These are phyloP conservation scores for Serranus cabrilla DNA, from an alignment of 2,797 vertebrate genomes.

Conservation along the genomic window DNA sequence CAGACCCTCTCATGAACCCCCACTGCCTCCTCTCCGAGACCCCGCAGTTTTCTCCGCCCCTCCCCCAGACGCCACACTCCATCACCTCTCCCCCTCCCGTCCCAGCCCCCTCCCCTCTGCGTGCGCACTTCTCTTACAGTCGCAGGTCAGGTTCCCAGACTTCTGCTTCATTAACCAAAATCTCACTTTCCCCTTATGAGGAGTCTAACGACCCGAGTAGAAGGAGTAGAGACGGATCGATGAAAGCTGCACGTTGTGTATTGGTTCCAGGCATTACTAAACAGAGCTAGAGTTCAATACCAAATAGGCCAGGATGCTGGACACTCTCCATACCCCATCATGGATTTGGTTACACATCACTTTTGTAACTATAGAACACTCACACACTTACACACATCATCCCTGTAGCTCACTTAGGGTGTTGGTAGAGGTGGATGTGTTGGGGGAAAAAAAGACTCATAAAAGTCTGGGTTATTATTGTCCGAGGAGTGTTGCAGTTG, in stretches of 20 bases:
- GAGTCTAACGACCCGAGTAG: neutral
- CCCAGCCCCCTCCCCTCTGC: slow-evolving; percentile 18
- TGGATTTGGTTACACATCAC: slow-evolving; percentile 62
- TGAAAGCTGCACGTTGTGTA: slow-evolving; percentile 5
- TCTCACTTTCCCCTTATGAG: slow-evolving; percentile 11
- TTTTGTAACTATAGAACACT: slow-evolving; percentile 52
- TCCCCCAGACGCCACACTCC: slow-evolving; percentile 68
- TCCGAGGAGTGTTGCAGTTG: slow-evolving; percentile 30
- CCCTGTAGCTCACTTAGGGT: slow-evolving; percentile 14
- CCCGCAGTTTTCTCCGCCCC: slow-evolving; percentile 69
- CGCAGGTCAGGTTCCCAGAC: slow-evolving; percentile 60
- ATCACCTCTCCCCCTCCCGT: slow-evolving; percentile 44
- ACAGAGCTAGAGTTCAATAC: slow-evolving; percentile 31
- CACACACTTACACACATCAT: slow-evolving; percentile 3
- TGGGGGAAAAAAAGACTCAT: slow-evolving; percentile 51
- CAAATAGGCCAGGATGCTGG: slow-evolving; percentile 52
- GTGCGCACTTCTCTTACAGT: slow-evolving; percentile 57
- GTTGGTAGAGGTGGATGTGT: slow-evolving; percentile 25
- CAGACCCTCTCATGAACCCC: slow-evolving; percentile 73
- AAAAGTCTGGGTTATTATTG: slow-evolving; percentile 55
- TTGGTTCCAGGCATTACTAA: slow-evolving; percentile 21
- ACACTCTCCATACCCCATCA: slow-evolving; percentile 36
- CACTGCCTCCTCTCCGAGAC: slow-evolving; percentile 59
- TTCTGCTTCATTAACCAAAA: slow-evolving; percentile 41
- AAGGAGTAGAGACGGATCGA: slow-evolving; percentile 17